These are phyloP conservation scores for Hycleus cichorii DNA, from an alignment of 1,140 invertebrate genomes.

Conservation along the genomic window DNA sequence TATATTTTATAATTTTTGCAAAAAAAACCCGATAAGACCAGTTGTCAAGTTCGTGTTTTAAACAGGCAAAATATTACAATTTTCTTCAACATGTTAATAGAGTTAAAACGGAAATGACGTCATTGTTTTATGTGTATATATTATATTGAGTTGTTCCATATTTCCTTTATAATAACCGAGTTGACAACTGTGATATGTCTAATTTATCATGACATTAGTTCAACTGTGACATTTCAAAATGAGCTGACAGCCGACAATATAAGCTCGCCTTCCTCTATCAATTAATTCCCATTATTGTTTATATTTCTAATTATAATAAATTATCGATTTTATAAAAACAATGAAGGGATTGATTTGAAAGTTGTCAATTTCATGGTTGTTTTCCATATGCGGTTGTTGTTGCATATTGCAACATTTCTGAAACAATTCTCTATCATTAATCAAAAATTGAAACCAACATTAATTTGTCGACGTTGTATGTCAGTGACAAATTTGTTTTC, in stretches of 20 bases:
- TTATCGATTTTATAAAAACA: no score
- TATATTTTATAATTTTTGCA: no score
- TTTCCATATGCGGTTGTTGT: no score
- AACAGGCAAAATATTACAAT: no score
- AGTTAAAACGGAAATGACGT: slow-evolving; percentile 9
- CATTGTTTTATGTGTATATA: background rate
- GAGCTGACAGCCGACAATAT: slow-evolving; percentile 26
- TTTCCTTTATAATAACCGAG: slow-evolving; percentile 25
- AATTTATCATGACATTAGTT: slow-evolving; percentile 31
- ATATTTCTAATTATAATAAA: background rate
- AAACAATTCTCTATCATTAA: background rate
- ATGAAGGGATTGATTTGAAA: no score
- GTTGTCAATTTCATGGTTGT: no score
- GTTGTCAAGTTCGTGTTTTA: no score
- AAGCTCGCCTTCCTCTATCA: slow-evolving; percentile 8
- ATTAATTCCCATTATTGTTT: slow-evolving; percentile 7
- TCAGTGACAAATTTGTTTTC: slow-evolving; percentile 11
- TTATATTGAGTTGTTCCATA: slow-evolving; percentile 23
- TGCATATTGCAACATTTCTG: slow-evolving; percentile 2
- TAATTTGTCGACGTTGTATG: slow-evolving; percentile 1
- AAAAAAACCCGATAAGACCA: no score
- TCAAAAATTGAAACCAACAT: slow-evolving; percentile 8
- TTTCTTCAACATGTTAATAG: slow-evolving; percentile 6
- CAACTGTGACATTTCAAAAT: slow-evolving; percentile 27
- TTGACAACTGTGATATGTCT: slow-evolving; percentile 35